These are phyloP conservation scores for Chaetodon trifasciatus DNA, from an alignment of 2,797 vertebrate genomes.

Conservation along the genomic window DNA sequence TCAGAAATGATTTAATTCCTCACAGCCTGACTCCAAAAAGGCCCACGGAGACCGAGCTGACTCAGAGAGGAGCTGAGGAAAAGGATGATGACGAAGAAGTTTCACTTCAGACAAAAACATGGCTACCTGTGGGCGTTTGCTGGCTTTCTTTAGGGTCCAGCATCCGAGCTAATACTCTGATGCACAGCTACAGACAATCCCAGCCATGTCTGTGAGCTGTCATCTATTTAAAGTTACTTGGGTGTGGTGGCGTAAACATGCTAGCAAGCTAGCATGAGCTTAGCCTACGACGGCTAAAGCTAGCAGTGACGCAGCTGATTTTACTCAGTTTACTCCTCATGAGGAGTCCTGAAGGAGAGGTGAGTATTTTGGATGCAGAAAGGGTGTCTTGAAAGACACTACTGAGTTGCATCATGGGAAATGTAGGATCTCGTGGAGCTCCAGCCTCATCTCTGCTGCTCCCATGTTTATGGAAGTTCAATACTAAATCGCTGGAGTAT, in stretches of 20 bases:
- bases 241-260: neutral
- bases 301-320: neutral
- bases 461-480: neutral
- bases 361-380: neutral
- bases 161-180: neutral
- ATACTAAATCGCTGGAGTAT: neutral
- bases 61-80: constrained; percentile 1
- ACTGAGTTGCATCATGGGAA: neutral
- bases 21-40: constrained; percentile 20
- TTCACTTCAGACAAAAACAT: neutral
- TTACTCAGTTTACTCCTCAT: neutral
- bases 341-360: too few relatives aligned
- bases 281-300: neutral
- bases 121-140: neutral
- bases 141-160: neutral
- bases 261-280: neutral
- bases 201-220: neutral
- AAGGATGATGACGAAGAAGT: neutral
- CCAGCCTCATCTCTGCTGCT: neutral
- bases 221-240: neutral
- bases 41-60: neutral
- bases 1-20: constrained; percentile 50
- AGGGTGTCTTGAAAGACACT: neutral
- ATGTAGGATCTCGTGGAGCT: neutral
- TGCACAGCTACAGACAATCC: neutral